Percentiles rank a stretch among this genome's conserved stretches.
Evolutionary conservation across 2,797 vertebrate genomes (phyloP).

Genomic region (Synanceia verrucosa): DNA sequence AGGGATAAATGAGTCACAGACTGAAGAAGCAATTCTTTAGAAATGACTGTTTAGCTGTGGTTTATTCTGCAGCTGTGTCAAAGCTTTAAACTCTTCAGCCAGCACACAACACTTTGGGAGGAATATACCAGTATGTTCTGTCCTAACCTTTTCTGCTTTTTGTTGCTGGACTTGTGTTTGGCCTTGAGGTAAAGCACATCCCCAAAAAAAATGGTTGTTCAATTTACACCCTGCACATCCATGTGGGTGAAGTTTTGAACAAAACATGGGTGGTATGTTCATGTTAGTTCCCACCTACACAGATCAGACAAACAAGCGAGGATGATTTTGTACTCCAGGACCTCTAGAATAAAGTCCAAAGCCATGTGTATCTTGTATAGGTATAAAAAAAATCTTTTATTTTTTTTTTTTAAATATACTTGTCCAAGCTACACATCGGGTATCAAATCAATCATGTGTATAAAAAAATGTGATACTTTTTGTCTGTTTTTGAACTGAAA

Average conservation of each 20-base stretch:
- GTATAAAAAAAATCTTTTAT: too few relatives aligned
- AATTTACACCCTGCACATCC: conserved; percentile 9
- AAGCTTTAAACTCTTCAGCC: conserved; percentile 7
- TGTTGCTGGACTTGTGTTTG: background rate
- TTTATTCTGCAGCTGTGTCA: conserved; percentile 2
- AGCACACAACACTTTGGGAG: background rate
- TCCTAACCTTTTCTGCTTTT: conserved; percentile 7
- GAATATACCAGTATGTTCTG: conserved; percentile 6
- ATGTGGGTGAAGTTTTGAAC: conserved; percentile 2
- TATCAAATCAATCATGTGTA: background rate
- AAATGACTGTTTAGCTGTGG: conserved; percentile 28
- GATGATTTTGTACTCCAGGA: background rate
- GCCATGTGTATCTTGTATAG: background rate
- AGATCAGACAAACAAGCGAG: background rate
- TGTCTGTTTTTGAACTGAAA: background rate
- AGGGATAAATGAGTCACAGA: conserved; percentile 49
- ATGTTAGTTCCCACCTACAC: conserved; percentile 10
- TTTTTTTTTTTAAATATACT: too few relatives aligned
- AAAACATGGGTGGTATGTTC: background rate
- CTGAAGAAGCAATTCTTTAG: conserved; percentile 20
- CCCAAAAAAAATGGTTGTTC: conserved; percentile 11
- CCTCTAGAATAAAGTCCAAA: conserved; percentile 5
- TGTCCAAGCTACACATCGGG: too few relatives aligned
- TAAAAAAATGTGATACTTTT: background rate
- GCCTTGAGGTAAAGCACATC: conserved; percentile 1